Base-by-base conservation (phyloP, 30 jellyfish, hydroid and myxozoan species). In the Hydra vulgaris region DNA sequence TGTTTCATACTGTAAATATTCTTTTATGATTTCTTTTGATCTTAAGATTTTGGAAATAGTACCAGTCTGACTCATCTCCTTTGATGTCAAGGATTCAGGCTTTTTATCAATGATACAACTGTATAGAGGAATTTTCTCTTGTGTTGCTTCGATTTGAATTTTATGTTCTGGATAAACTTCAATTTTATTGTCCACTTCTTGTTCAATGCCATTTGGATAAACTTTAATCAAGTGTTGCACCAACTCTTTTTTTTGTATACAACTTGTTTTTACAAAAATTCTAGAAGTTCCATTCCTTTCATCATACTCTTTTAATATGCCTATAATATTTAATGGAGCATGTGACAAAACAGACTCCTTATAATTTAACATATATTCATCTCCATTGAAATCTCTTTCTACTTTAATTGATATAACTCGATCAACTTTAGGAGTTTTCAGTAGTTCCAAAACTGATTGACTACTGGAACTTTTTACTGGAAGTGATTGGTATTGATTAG, bases 171-270 rank as follows among this genome's bases (percentile, higher is more conserved):
- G 92, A 12, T 54, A 23, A 27, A 66, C 72, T 74, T 5, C 90
- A 66, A 20, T 78, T 72, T 75, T 74, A 17, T 53, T 21, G 23
- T 83, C 90, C 22, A 83, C 8, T 61, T 53, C 82, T 66, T 74
- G 73, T 17, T 83, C 90, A 7, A 80, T 7, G 8, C 88, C 90
- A 74, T 83, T 85, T 12, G 90, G 90, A 7, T 76, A 27, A 7
- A 17, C 74, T 26, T 67, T 26, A 7, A 83, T 80, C 20, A 85
- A 70, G 15, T 55, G 21, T 12, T 83, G 55, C n/a, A 83, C 74
- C 12, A 76, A 24, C 18, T 74, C 15, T 70, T 83, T 83, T 17
- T 80, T 53, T 26, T 24, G 22, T 15, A 83, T 22, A 23, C 76
- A 21, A 8, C 17, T n/a, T 21, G 74, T 27, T 17, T 21, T 26